Base-by-base conservation (phyloP, 2,113 vertebrate species). In the Chaenocephalus aceratus region DNA sequence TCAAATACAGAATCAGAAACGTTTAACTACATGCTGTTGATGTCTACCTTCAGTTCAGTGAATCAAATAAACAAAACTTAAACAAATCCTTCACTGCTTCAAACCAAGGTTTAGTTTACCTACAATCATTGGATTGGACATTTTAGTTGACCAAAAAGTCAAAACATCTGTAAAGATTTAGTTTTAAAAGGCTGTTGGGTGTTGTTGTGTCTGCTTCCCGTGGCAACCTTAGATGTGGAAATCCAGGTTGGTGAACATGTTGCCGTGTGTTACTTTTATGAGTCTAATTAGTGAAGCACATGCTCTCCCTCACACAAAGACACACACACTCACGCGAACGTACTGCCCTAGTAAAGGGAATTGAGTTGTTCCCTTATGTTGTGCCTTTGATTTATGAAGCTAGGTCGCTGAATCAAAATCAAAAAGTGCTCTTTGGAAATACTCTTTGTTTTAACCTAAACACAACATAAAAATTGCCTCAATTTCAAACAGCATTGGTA, bases 161-260 rank as follows among this genome's bases (percentile, higher is more conserved):
- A 52, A 45, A 48, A 18, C 85, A 89, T 82, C 81, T 91, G 90
- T 82, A 54, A 88, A 72, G 51, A 84, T 86, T 87, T 85, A 88
- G 72, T 80, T 69, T 71, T 91, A 91, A 88, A 88, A 69, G 63
- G 77, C 77, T 77, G 82, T 92, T 89, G 75, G 81, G 64, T 81
- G 60, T 80, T 94, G 92, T 94, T 94, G 85, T 93, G 92, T 92
- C 92, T 93, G 91, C 61, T 90, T 82, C 90, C 90, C 70, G 1
- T 93, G 61, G 88, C 87, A 92, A 94, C 91, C 65, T 79, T 21
- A 75, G 53, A 88, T 90, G 83, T 82, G 69, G 67, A 78, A 61
- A 88, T 78, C 79, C 87, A 89, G 86, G 86, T 87, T 88, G 79
- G 70, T 79, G 82, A 87, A 72, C 58, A 66, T 77, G 80, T 82